These are phyloP conservation scores for Ornithorhynchus anatinus DNA, from an alignment of 2,113 vertebrate species.

Conservation along the genomic window DNA sequence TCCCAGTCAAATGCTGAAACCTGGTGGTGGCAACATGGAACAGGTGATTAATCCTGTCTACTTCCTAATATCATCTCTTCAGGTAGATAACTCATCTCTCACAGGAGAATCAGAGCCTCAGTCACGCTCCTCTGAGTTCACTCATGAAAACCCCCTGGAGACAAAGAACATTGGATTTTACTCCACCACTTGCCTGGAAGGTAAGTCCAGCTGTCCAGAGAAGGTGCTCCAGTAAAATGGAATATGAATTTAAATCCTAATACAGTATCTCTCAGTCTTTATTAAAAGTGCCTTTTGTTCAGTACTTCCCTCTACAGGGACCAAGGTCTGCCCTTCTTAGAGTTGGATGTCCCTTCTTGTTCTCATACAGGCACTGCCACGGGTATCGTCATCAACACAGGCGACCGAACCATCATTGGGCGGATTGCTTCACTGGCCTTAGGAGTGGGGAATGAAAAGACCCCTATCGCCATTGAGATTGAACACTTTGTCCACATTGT, in stretches of 20 bases:
- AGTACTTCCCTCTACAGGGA: no score
- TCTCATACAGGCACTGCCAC: slow-evolving; percentile 69
- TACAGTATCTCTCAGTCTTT: no score
- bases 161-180: slow-evolving; percentile 80
- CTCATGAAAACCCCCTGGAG: slow-evolving; percentile 76
- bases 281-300: no score
- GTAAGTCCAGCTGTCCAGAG: slow-evolving; percentile 28
- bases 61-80: no score
- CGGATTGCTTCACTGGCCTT: slow-evolving; percentile 77
- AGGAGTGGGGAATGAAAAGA: slow-evolving; percentile 74
- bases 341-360: neutral
- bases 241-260: no score
- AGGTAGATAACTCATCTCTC: slow-evolving; percentile 83
- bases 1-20: no score
- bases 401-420: slow-evolving; percentile 77
- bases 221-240: rapidly evolving
- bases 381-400: slow-evolving; percentile 77
- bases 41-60: no score
- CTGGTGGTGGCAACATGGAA: no score
- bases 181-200: slow-evolving; percentile 82
- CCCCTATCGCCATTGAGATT: slow-evolving; percentile 78
- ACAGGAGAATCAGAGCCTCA: slow-evolving; percentile 82
- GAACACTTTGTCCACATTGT: slow-evolving; percentile 81
- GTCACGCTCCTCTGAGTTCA: slow-evolving; percentile 73
- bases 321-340: no score